These are phyloP conservation scores for Micromys minutus DNA, from an alignment of 2,113 vertebrate species.

Conservation along the genomic window DNA sequence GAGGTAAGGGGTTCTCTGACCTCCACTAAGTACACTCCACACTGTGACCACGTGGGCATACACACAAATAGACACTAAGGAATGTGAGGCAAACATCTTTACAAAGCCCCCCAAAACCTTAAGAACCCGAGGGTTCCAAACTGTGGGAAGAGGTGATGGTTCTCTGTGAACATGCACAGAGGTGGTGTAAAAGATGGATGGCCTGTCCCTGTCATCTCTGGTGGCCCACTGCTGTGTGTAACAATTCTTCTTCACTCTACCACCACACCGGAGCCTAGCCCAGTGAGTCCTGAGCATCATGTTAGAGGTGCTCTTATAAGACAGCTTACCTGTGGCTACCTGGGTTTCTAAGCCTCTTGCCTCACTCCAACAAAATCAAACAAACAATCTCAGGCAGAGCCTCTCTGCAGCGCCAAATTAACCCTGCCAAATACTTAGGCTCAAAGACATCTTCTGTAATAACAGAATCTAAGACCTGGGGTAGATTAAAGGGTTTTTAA, in stretches of 20 bases:
- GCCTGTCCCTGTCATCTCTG: neutral
- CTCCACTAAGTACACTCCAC: no score
- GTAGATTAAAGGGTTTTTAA: neutral
- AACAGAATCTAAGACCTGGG: neutral
- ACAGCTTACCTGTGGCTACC: neutral
- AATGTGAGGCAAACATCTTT: neutral
- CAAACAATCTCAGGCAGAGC: neutral
- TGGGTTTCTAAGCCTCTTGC: neutral
- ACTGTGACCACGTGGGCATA: neutral
- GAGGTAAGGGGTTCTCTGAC: neutral
- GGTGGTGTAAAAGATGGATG: fast-evolving
- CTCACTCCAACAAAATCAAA: neutral
- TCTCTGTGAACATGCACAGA: neutral
- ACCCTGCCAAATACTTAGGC: neutral
- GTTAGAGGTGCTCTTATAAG: neutral
- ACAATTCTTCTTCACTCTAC: neutral
- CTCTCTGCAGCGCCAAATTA: neutral
- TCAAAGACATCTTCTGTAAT: neutral
- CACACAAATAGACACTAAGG: neutral
- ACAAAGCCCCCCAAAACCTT: neutral
- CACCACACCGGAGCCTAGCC: neutral
- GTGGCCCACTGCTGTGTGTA: neutral
- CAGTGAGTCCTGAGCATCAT: neutral
- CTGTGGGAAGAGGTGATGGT: neutral
- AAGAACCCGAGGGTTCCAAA: neutral